These are phyloP conservation scores for Centruroides sculpturatus DNA, from an alignment of 1,140 invertebrate genomes.

Conservation along the genomic window DNA sequence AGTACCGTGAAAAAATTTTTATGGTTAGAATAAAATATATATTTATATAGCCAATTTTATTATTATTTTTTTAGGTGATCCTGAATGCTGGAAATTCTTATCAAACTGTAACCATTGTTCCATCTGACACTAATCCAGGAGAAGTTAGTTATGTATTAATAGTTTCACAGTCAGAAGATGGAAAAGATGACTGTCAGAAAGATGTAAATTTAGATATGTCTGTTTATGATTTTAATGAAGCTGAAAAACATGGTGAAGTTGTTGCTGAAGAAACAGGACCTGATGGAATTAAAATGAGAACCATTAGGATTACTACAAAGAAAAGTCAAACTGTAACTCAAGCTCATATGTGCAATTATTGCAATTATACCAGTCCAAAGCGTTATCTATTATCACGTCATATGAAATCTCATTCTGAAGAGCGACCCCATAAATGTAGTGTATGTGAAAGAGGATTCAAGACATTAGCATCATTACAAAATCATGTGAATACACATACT, in stretches of 20 bases:
- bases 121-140: constrained; percentile 58
- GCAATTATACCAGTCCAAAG: constrained; percentile 77
- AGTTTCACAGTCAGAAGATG: constrained; percentile 45
- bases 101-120: constrained; percentile 73
- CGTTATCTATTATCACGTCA: constrained; percentile 78
- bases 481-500: constrained; percentile 93
- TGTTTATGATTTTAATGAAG: constrained; percentile 42
- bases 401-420: constrained; percentile 90
- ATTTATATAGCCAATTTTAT: too few relatives aligned
- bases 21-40: too few relatives aligned
- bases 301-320: constrained; percentile 45
- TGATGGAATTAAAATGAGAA: constrained; percentile 11
- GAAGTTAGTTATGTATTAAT: constrained; percentile 80
- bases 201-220: constrained; percentile 30
- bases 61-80: constrained; percentile 8
- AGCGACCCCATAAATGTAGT: constrained; percentile 83
- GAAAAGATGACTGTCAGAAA: constrained; percentile 11
- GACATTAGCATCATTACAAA: constrained; percentile 79
- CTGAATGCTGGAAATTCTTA: constrained; percentile 32
- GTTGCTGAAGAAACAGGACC: constrained; percentile 12
- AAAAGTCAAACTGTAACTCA: constrained; percentile 52
- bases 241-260: constrained; percentile 14
- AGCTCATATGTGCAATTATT: constrained; percentile 72
- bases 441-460: constrained; percentile 93
- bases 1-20: too few relatives aligned